Conservation (phyloP, 1,140 invertebrate species). For the Cheumatopsyche charites region DNA sequence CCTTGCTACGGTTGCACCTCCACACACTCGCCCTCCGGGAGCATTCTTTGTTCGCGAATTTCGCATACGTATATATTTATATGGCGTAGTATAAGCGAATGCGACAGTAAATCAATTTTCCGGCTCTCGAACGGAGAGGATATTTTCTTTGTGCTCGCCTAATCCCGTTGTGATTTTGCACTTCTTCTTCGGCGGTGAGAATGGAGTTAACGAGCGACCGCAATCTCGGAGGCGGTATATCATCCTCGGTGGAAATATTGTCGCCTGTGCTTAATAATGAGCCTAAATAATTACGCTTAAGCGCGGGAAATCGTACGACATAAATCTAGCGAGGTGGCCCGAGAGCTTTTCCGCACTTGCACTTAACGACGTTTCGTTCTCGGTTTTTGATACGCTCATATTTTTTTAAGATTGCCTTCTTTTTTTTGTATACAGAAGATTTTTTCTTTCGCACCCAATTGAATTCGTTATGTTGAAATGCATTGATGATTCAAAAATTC, state of each 20-base stretch:
- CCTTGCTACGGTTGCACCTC: no score
- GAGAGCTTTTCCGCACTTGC: not conserved
- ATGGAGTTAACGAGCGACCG: not conserved
- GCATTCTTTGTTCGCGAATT: no score
- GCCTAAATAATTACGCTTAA: conserved; percentile 17
- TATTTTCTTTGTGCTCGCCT: not conserved
- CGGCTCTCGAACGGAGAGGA: not conserved
- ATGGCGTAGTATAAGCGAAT: not conserved
- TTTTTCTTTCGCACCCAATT: no score
- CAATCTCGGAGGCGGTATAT: conserved; percentile 8
- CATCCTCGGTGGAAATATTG: not conserved
- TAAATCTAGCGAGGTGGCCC: not conserved
- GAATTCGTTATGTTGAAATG: no score
- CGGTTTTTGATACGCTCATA: conserved; percentile 2
- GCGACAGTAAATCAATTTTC: conserved; percentile 11
- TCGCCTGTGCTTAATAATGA: conserved; percentile 14
- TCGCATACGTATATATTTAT: no score
- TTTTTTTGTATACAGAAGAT: no score
- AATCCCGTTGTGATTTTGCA: not conserved
- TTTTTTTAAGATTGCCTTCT: not conserved
- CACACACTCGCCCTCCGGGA: no score
- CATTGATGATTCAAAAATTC: no score
- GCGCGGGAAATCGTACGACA: conserved; percentile 4
- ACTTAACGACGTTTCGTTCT: not conserved
- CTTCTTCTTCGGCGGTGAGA: not conserved